These are phyloP conservation scores for Anagyrus pseudococci DNA, from an alignment of 2,888 invertebrate species.

Conservation along the genomic window DNA sequence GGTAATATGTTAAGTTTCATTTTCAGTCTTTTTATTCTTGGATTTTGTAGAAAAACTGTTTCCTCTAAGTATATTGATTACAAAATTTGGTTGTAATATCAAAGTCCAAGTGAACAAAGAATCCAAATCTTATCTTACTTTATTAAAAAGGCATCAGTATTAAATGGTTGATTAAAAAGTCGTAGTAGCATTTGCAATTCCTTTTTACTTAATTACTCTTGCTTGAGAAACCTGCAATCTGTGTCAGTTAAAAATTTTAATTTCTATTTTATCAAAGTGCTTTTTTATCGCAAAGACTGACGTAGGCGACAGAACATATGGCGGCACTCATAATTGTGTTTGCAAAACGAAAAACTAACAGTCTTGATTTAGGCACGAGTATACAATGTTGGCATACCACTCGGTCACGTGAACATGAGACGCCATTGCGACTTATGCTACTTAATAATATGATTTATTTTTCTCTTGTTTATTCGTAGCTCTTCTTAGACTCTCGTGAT, in stretches of 20 bases:
- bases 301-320: conserved; percentile 19
- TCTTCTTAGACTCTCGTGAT: conserved; percentile 18
- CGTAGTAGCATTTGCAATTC: too few species aligned
- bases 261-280: conserved; percentile 13
- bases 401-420: conserved; percentile 12
- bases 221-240: conserved; percentile 14
- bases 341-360: conserved; percentile 18
- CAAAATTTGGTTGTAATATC: too few species aligned
- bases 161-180: too few species aligned
- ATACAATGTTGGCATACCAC: conserved; percentile 22
- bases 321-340: conserved; percentile 16
- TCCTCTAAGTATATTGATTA: too few species aligned
- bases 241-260: conserved; percentile 21
- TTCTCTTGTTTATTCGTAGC: conserved; percentile 5
- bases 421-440: conserved; percentile 25
- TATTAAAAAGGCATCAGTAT: too few species aligned
- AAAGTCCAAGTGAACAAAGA: too few species aligned
- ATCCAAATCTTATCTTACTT: too few species aligned
- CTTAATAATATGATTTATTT: conserved; percentile 29
- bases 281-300: conserved; percentile 2
- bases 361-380: conserved; percentile 34
- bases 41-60: background rate
- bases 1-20: conserved; percentile 4
- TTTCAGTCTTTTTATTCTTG: conserved; percentile 12
- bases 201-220: too few species aligned